Conservation (phyloP, 2,888 invertebrate species). For the Watsonalla cultraria region DNA sequence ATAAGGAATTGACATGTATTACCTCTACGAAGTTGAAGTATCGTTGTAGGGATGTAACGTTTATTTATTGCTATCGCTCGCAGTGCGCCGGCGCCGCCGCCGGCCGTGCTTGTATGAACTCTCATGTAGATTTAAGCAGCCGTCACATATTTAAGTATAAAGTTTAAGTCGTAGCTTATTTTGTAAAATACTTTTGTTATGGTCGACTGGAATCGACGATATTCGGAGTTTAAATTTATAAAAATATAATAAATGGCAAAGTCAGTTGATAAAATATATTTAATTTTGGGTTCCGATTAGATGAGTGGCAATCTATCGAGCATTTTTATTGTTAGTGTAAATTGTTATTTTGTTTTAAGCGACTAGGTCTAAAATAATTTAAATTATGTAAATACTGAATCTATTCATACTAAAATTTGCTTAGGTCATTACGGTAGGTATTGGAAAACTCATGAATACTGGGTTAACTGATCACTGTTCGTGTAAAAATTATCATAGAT, state of each 20-base stretch:
- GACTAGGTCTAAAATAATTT: conserved; percentile 73
- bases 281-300: conserved; percentile 70
- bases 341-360: conserved; percentile 79
- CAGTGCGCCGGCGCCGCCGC: conserved; percentile 25
- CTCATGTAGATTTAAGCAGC: conserved; percentile 51
- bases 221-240: conserved; percentile 76
- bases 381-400: conserved; percentile 73
- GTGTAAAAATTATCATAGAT: conserved; percentile 55
- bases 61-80: conserved; percentile 49
- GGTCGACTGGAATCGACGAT: conserved; percentile 73
- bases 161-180: conserved; percentile 66
- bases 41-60: conserved; percentile 49
- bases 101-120: conserved; percentile 34
- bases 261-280: conserved; percentile 71
- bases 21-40: conserved; percentile 61
- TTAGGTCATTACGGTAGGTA: conserved; percentile 70
- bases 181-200: conserved; percentile 75
- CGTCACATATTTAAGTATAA: conserved; percentile 65
- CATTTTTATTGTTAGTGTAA: conserved; percentile 78
- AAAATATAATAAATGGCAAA: conserved; percentile 61
- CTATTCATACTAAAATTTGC: conserved; percentile 67
- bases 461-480: conserved; percentile 66
- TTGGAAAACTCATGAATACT: conserved; percentile 65
- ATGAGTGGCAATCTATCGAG: conserved; percentile 73
- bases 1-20: conserved; percentile 65